Base-by-base conservation (phyloP, 2,888 invertebrate genomes). In the Platerodrilus igneus region DNA sequence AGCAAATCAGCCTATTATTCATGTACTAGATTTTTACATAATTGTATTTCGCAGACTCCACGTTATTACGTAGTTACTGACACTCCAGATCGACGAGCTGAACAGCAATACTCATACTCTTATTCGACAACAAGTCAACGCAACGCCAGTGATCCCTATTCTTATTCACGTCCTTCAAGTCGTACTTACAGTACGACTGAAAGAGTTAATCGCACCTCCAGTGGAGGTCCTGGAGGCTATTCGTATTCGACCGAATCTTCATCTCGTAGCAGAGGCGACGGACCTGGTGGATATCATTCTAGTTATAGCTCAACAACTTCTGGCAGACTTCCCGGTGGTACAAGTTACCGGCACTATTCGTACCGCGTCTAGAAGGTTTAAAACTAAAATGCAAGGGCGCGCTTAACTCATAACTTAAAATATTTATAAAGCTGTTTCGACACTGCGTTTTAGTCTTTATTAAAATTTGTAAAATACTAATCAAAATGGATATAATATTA, bases 331-430 rank as follows among this genome's bases (percentile, higher is more conserved):
- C 90, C 89, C 52, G 80, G 83, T 62, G 88, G 89, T 67, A 86
- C 83, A 63, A 72, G 70, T 60, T 89, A 88, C 72, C 85, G 89
- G 62, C 86, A 88, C 70, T 89, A 79, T 75, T 86, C 87, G 59
- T 88, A 89, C 74, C 83, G 86, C 71, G 86, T 89, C 66, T 90
- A 84, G 77, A 64, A n/a, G n/a, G n/a, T n/a, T n/a, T n/a, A n/a
- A n/a, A n/a, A n/a, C 16, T 9, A 16, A 36, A 26, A 38, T 20
- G 18, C 26, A 34, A 17, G 17, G 11, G 17, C 23, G 23, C n/a
- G n/a, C n/a, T n/a, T n/a, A n/a, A n/a, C n/a, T n/a, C n/a, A n/a
- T n/a, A n/a, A n/a, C n/a, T n/a, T n/a, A n/a, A n/a, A n/a, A n/a
- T n/a, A n/a, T n/a, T n/a, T n/a, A n/a, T n/a, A n/a, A n/a, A n/a